Conservation (phyloP, 1,140 invertebrate species). For the Dreissena rostriformis region DNA sequence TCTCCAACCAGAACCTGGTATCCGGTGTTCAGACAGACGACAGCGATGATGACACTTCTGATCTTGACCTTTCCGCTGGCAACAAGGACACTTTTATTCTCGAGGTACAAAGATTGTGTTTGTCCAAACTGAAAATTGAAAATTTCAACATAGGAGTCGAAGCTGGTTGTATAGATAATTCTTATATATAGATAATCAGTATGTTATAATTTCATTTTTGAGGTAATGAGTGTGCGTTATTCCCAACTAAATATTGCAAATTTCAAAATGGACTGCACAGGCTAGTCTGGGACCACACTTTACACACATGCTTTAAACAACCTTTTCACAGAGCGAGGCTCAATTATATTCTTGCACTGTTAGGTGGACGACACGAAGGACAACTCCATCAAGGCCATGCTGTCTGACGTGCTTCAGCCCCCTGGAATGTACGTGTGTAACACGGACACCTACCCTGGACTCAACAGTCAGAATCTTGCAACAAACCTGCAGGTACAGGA, state of each 20-base stretch:
- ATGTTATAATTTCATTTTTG: too few species aligned
- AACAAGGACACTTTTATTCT: constrained; percentile 93
- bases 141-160: too few species aligned
- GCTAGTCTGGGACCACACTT: too few species aligned
- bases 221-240: too few species aligned
- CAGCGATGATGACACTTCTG: constrained; percentile 83
- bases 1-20: constrained; percentile 61
- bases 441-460: constrained; percentile 90
- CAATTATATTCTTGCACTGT: constrained; percentile 58
- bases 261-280: too few species aligned
- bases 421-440: constrained; percentile 93
- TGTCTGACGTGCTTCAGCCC: constrained; percentile 90
- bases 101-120: constrained; percentile 83
- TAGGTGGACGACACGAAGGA: constrained; percentile 94
- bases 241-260: too few species aligned
- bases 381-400: constrained; percentile 89
- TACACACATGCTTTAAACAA: too few species aligned
- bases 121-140: too few species aligned
- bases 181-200: too few species aligned
- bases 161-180: too few species aligned
- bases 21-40: constrained; percentile 86
- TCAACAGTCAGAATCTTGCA: constrained; percentile 83
- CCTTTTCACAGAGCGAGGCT: neutral
- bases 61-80: constrained; percentile 89
- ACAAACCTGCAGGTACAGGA: constrained; percentile 85